phyloP scores from a whole-genome alignment of 2,888 invertebrate genomes.

The Liodrosophila aerea region DNA sequence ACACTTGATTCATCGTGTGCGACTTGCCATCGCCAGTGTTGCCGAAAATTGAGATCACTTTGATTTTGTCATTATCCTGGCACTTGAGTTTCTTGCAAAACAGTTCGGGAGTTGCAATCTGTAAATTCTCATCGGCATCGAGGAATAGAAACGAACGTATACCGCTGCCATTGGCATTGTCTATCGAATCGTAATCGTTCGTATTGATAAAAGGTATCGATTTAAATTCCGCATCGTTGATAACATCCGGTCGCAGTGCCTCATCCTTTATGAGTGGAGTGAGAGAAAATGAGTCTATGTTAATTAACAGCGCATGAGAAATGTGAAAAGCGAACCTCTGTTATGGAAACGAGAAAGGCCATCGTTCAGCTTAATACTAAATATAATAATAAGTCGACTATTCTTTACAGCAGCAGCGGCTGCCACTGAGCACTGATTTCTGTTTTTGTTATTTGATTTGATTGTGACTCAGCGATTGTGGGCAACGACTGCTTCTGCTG shows the following conservation, averaged over 20 bases:
- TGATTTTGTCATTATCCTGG: conserved; percentile 84
- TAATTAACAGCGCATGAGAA: too few relatives aligned
- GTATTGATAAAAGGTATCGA: conserved; percentile 78
- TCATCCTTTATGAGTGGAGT: conserved; percentile 68
- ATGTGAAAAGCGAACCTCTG: conserved; percentile 40
- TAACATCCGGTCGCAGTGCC: conserved; percentile 71
- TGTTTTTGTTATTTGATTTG: too few relatives aligned
- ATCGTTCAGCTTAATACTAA: conserved; percentile 20
- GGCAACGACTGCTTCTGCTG: conserved; percentile 8
- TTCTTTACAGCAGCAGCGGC: background rate
- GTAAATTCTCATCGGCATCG: conserved; percentile 85
- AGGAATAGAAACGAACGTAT: conserved; percentile 84
- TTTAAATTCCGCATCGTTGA: conserved; percentile 75
- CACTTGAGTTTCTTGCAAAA: conserved; percentile 82
- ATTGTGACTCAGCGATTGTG: conserved; percentile 30
- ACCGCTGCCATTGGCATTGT: conserved; percentile 52
- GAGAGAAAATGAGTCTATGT: too few relatives aligned
- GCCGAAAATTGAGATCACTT: conserved; percentile 92
- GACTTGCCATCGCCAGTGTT: conserved; percentile 93
- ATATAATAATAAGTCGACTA: background rate
- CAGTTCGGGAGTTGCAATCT: conserved; percentile 84
- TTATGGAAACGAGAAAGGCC: conserved; percentile 57
- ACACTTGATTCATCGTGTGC: conserved; percentile 89
- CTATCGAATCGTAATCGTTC: conserved; percentile 62
- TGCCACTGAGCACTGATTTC: too few relatives aligned